A percentile compares a stretch with the other conserved stretches of the same genome.
These are phyloP conservation scores for Drosophila ustulata DNA, from an alignment of 2,888 invertebrate genomes.

Conservation along the genomic window DNA sequence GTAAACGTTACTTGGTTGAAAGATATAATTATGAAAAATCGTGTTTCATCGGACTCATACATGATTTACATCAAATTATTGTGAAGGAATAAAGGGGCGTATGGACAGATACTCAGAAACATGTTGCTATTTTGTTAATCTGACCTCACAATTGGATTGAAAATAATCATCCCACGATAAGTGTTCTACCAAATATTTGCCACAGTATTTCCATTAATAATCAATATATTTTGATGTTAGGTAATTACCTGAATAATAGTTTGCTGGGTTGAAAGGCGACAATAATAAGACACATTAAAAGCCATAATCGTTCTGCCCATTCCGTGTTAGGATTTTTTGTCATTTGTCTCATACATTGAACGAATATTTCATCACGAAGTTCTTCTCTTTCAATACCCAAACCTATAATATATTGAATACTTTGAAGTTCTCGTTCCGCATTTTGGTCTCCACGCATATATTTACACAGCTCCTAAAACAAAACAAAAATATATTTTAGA, in stretches of 20 bases:
- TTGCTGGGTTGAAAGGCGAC: constrained; percentile 94
- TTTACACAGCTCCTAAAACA: constrained; percentile 92
- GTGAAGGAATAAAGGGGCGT: no score
- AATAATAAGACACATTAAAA: constrained; percentile 94
- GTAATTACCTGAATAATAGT: constrained; percentile 81
- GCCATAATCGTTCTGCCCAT: constrained; percentile 94
- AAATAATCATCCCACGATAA: no score
- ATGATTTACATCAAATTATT: no score
- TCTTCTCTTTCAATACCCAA: constrained; percentile 96
- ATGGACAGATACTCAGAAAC: no score
- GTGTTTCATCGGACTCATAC: no score
- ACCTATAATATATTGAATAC: constrained; percentile 93
- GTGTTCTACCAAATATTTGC: no score
- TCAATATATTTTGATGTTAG: not conserved
- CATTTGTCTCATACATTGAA: constrained; percentile 94
- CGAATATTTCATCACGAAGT: constrained; percentile 95
- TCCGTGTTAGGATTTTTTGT: constrained; percentile 95
- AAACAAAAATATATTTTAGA: not conserved
- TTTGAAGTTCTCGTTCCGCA: constrained; percentile 91
- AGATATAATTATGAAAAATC: no score
- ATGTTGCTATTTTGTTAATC: no score
- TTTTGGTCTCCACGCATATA: constrained; percentile 96
- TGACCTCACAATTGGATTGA: no score
- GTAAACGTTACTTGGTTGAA: no score
- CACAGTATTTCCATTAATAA: not conserved